phyloP scores from a whole-genome alignment of 2,797 vertebrate genomes.

The Coregonus ussuriensis region DNA sequence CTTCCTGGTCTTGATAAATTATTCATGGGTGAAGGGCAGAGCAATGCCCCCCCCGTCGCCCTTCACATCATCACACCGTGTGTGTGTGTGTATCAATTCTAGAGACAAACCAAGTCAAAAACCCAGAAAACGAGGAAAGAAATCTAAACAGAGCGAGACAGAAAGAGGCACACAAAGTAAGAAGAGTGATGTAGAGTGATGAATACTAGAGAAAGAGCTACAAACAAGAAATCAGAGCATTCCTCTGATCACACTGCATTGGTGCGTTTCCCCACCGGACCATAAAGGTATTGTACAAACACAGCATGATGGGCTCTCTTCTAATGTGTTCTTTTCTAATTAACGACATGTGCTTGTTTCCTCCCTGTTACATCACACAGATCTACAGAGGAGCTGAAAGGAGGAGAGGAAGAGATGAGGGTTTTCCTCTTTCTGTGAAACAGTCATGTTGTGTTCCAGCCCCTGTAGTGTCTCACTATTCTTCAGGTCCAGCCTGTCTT shows the following conservation, averaged over 20 bases:
- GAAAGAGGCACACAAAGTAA: neutral
- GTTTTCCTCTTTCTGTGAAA: no score
- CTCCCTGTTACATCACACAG: neutral
- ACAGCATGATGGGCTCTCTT: neutral
- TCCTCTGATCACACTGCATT: no score
- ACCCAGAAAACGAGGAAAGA: no score
- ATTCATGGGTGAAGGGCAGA: constrained; percentile 70
- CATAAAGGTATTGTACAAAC: neutral
- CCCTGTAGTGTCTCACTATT: no score
- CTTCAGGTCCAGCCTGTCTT: no score
- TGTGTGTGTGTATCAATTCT: neutral
- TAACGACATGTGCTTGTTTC: neutral
- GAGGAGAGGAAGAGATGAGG: neutral
- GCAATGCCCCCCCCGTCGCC: constrained; percentile 42
- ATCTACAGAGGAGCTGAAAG: neutral
- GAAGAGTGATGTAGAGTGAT: no score
- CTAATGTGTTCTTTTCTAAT: neutral
- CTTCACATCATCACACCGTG: constrained; percentile 4
- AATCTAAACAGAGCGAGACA: neutral
- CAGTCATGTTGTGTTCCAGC: neutral
- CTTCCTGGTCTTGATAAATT: constrained; percentile 79
- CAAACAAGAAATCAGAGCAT: neutral
- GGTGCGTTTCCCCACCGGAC: neutral
- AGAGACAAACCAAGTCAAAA: neutral
- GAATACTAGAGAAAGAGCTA: neutral